Base-by-base conservation (phyloP, 2,888 invertebrate genomes). In the Catocala sponsa region DNA sequence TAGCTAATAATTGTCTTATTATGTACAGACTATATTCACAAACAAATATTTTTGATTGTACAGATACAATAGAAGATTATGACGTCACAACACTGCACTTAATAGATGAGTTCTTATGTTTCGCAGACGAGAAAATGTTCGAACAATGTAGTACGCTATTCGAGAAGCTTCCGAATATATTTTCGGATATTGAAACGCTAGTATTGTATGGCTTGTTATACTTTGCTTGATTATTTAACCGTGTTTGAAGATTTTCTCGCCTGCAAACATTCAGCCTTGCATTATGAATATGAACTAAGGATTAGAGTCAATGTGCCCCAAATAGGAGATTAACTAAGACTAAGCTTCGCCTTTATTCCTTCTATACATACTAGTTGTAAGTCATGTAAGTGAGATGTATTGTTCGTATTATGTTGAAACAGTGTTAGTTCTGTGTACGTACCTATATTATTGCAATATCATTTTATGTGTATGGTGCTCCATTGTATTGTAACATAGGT, bases 401-500 rank as follows among this genome's bases (percentile, higher is more conserved):
- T 84, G 84, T 82, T 85, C 77, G 65, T 85, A 81, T 82, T 86
- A 71, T 65, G 79, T 86, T 84, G 65, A 71, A 71, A 78, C 63
- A 69, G 59, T 72, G 68, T 72, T 69, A 75, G 56, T 70, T 63
- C 68, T 68, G 59, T 76, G 76, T 84, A 86, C 80, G 76, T 84
- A 86, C 80, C 81, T 84, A 82, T 83, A 81, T 79, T 80, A 84
- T 82, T 82, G 88, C 90, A 86, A 85, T 90, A 87, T 88, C 79
- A 84, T 88, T 89, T 88, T 85, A 85, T 87, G 87, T 91, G 90
- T 91, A 92, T 92, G 94, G 93, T 94, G 93, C 94, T 94, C 91
- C 91, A 86, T 81, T 88, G 85, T 77, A 77, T 73, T 79, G 74
- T 90, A 89, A 86, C 82, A 87, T 91, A 89, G 85, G 82, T 91